Percentiles rank a stretch among this genome's conserved stretches.
These are phyloP conservation scores for Zootermopsis nevadensis DNA, from an alignment of 2,888 invertebrate genomes.

Conservation along the genomic window DNA sequence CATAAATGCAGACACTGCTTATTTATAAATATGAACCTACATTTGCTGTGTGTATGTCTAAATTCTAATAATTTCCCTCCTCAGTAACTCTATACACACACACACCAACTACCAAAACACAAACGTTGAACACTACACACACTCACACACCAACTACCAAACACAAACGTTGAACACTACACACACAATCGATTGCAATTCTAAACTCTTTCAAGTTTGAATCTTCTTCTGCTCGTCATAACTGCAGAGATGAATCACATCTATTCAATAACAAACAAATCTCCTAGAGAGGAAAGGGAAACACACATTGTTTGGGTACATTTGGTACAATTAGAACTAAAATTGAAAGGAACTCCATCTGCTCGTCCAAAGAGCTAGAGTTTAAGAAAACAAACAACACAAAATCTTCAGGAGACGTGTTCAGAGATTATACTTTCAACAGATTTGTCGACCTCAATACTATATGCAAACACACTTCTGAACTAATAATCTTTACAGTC, in stretches of 20 bases:
- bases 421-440: not conserved
- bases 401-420: not conserved
- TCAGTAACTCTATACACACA: too few species aligned
- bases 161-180: too few species aligned
- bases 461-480: too few species aligned
- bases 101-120: not conserved
- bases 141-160: not conserved
- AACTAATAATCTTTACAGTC: too few species aligned
- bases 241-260: not conserved
- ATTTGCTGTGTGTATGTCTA: too few species aligned
- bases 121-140: not conserved
- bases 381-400: not conserved
- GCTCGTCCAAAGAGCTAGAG: not conserved
- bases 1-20: too few species aligned
- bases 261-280: not conserved
- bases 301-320: not conserved
- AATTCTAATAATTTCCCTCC: too few species aligned
- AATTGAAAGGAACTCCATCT: not conserved
- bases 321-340: not conserved
- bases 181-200: too few species aligned
- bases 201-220: too few species aligned
- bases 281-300: not conserved
- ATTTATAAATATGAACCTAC: too few species aligned
- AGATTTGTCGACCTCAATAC: too few species aligned
- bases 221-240: conserved; percentile 27